Evolutionary conservation across 2,797 vertebrate species (phyloP).

Genomic region (Distichodus sexfasciatus): DNA sequence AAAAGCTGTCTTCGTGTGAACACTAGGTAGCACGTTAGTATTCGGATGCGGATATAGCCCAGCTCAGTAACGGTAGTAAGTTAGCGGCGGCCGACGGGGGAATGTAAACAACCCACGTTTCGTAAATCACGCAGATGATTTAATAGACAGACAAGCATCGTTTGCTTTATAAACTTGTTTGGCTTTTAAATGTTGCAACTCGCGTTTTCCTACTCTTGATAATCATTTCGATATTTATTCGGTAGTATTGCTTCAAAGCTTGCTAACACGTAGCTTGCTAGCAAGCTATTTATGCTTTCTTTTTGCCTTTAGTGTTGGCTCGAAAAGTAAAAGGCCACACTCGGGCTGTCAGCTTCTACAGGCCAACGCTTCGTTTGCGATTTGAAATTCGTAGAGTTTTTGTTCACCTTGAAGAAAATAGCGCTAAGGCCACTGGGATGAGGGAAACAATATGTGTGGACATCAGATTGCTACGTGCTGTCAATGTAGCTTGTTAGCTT

Average conservation of each 20-base stretch:
- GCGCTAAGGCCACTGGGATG: too few relatives aligned
- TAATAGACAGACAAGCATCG: neutral
- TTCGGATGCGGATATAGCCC: too few relatives aligned
- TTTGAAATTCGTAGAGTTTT: neutral
- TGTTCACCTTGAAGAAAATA: neutral
- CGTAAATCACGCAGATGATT: constrained; percentile 5
- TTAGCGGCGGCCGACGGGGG: constrained; percentile 8
- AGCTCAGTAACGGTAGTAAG: too few relatives aligned
- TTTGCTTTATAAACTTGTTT: neutral
- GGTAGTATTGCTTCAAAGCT: too few relatives aligned
- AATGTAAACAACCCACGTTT: constrained; percentile 41
- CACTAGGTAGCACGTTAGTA: too few relatives aligned
- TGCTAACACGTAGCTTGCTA: neutral
- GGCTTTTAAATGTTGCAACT: constrained; percentile 4
- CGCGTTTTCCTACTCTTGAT: neutral
- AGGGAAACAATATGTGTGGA: neutral
- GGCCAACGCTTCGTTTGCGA: neutral
- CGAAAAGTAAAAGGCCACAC: neutral
- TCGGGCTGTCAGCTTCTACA: neutral
- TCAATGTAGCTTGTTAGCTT: neutral
- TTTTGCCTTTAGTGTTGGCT: neutral
- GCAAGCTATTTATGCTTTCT: neutral
- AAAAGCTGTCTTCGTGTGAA: too few relatives aligned
- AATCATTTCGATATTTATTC: too few relatives aligned
- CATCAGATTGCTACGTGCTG: neutral